Base-by-base conservation (phyloP, 1,140 invertebrate species). In the Uloborus diversus region DNA sequence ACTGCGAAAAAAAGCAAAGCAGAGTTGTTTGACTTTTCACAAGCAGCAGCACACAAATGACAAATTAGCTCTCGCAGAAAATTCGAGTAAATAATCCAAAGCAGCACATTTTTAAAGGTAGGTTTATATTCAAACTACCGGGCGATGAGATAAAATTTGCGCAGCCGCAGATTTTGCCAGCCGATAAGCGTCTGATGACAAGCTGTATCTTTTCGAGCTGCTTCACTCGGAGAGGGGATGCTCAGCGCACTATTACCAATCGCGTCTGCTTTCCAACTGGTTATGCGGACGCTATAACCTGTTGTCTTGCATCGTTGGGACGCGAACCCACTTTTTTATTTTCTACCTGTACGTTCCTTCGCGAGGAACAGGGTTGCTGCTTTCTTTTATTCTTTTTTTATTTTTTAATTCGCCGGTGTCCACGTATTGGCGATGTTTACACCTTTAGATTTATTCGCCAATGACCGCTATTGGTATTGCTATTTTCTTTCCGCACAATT, bases 311-410 rank as follows among this genome's bases (percentile, higher is more conserved):
- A 25, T 64, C 37, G 71, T n/a, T 49, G 59, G 71, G 59, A 64
- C 57, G 59, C 42, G 71, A 49, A 51, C 68, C 51, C 66, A 56
- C 27, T 73, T 73, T 73, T n/a, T n/a, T n/a, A 25, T 17, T 30
- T 47, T 68, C 59, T 75, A 75, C 71, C 71, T 75, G 71, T 75
- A 75, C 71, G 57, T 47, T 75, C 53, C 57, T 51, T 20, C n/a
- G n/a, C n/a, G n/a, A 53, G 47, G 28, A 23, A 32, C 51, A 70
- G 68, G 68, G 68, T 70, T 70, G 68, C 68, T 33, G 27, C 37
- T 30, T 17, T 68, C 53, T 14, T 68, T n/a, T 68, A 4, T 61
- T 32, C 5, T 28, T 17, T 28, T 28, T 17, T 30, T 14, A n/a
- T n/a, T n/a, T n/a, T n/a, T n/a, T n/a, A n/a, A n/a, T 33, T 14